Evolutionary conservation across 2,888 invertebrate genomes (phyloP), one percentile per base, ranked within the genome.

Genomic region (Troides oblongomaculatus): DNA sequence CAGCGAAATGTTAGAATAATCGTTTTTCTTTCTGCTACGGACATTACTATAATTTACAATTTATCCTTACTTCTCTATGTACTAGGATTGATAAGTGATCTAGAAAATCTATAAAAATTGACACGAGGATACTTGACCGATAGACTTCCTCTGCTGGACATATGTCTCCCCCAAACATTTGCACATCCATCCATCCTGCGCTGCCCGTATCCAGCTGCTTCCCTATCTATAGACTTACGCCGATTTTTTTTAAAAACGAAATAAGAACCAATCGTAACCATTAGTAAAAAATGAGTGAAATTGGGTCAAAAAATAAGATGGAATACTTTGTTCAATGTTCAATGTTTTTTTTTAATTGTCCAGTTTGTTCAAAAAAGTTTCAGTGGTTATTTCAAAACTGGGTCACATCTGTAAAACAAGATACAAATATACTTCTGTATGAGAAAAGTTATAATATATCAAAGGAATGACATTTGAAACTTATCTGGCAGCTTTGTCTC

Each of bases 401-500:
- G 17, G 53, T 18, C 53, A 53, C 57, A 5, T 21, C 21, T 50
- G 53, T 60, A 68, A 57, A 64, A 14, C 61, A 6, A 36, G 12
- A 56, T 59, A 62, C 53, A 66, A 66, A 70, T 66, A 66, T 62
- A 67, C 69, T 46, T 50, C 17, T 36, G 30, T 68, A 72, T 62
- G 64, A 69, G 70, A 72, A 62, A 68, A 61, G 65, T 71, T 71
- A 66, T 73, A 68, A 68, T 64, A 68, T 73, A 72, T 74, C 74
- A 74, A 62, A 72, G 70, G 66, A 69, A 66, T 66, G 74, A 72
- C 74, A 64, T 71, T 77, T 75, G 87, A 90, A 83, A 86, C 87
- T 79, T 80, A 87, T 81, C 81, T 90, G 90, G 90, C 90, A 86
- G 75, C 77, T 69, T 62, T 73, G 73, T 76, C 73, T 73, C 71